Base-by-base conservation (phyloP, 2,797 vertebrate species). In the Oryzias dopingdopingensis region DNA sequence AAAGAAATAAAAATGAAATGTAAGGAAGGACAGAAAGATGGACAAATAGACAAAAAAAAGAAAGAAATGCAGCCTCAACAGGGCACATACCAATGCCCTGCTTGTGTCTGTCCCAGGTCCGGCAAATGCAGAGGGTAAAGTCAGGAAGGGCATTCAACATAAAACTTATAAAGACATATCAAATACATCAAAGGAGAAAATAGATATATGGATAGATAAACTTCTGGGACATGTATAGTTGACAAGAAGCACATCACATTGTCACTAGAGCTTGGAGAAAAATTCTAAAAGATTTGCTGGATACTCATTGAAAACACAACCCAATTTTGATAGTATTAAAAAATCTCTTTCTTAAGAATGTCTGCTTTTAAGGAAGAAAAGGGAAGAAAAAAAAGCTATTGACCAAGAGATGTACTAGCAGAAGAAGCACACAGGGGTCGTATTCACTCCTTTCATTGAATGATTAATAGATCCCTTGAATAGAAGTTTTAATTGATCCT, bases 401-500 rank as follows among this genome's bases (percentile, higher is more conserved):
- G 74, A 79, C 62, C 55, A 40, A 56, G 46, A 63, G 44, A 70
- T 58, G 63, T 52, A 44, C 46, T 44, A 63, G 47, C 57, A 64
- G 48, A 62, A 44, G 59, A 59, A 60, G 60, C 57, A 57, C 46
- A 59, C 55, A 74, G 56, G 60, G 78, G 65, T 76, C 62, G 76
- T 64, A 58, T 68, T 74, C 65, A 67, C 48, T 49, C 65, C 72
- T 78, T 72, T 72, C 65, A 82, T 62, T 70, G 79, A 83, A 55
- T 77, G 29, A 4, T 70, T 71, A 83, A 77, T 60, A 55, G 58
- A 78, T 73, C 70, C 77, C 79, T 61, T 73, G 70, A 81, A 77
- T 62, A 76, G 68, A 85, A 49, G 61, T 81, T 80, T 78, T 80
- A 86, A 82, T 86, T 78, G 76, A 80, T 82, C 77, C 68, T 76